Evolutionary conservation across 2,888 invertebrate genomes (phyloP), one percentile per base, ranked within the genome.

Genomic region (Cosmia pyralina): DNA sequence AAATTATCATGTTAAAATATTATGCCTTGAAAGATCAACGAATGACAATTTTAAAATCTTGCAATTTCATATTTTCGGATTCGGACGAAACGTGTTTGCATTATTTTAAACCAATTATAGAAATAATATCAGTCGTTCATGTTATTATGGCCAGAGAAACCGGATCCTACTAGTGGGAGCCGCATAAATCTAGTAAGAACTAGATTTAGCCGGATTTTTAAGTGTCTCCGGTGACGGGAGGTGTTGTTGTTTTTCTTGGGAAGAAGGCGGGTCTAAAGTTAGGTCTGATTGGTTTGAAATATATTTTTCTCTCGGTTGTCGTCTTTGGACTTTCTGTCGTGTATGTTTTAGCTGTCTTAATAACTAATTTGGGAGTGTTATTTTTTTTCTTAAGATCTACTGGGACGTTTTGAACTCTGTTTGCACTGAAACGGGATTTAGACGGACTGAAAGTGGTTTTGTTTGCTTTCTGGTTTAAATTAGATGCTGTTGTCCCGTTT

Each of bases 381-480:
- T 88, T 91, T 78, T 93, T 95, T 83, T 92, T 95, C 83, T 92
- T 94, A 17, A 92, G 62, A 82, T 96, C 96, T 63, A 96, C 88
- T 15, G 96, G 96, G 8, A 96, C 94, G 64, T 96, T 96, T 89
- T 96, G 95, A 34, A 91, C 89, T 82, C 96, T 91, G 57, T 85
- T 93, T 6, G 85, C 92, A 10, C 92, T 90, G 77, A 95, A 95
- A 66, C 96, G 91, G 8, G 94, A 91, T 82, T 94, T 95, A 38
- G 80, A 91, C 3, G 94, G 92, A 69, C 84, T 92, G 69, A 95
- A 96, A 38, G 90, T 84, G 0, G 94, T 94, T 89, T 94, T 96
- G 80, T 94, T 94, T 5, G 80, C 75, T 92, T 93, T 95, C 77
- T 92, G 92, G 71, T 88, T 90, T 28, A 87, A 75, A 83, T 91